phyloP scores from a whole-genome alignment of 2,113 vertebrate genomes.

The Alosa alosa region DNA sequence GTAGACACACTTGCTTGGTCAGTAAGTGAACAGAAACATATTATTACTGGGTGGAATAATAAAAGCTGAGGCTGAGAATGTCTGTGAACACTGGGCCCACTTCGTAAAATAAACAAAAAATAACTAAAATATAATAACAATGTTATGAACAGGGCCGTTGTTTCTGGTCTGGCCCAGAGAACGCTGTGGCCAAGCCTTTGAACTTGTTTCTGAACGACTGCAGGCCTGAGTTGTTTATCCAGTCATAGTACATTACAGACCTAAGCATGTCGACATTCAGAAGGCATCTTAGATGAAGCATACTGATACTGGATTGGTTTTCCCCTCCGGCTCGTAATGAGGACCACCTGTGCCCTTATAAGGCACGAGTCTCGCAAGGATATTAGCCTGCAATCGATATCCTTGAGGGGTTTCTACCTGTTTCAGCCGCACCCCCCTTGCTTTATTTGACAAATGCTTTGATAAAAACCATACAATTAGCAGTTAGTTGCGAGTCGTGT shows the following conservation, averaged over 20 bases:
- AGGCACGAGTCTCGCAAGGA: not conserved
- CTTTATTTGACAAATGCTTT: conserved; percentile 5
- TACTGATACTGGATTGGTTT: conserved; percentile 2
- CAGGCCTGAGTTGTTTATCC: not conserved
- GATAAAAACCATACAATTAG: conserved; percentile 17
- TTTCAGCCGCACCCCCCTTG: not conserved
- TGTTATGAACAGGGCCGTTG: conserved; percentile 14
- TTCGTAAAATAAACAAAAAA: not conserved
- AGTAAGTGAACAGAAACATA: conserved; percentile 57
- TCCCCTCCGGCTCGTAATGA: not conserved
- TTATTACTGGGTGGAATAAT: conserved; percentile 12
- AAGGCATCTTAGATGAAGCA: conserved; percentile 18
- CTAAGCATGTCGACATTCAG: conserved; percentile 15
- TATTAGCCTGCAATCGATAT: conserved; percentile 14
- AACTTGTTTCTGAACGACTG: not conserved
- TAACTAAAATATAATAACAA: not conserved
- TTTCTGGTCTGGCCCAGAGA: not conserved
- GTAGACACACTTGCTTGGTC: conserved; percentile 52
- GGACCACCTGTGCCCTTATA: conserved; percentile 10
- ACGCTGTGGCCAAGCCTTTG: not conserved
- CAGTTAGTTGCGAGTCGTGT: not conserved
- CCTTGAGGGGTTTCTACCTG: conserved; percentile 11
- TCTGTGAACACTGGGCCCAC: not conserved
- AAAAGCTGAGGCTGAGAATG: not conserved
- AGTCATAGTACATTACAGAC: conserved; percentile 3